A percentile compares a stretch with the other conserved stretches of the same genome.
Evolutionary conservation across 2,113 vertebrate genomes (phyloP).

Genomic region (Mixornis gularis): DNA sequence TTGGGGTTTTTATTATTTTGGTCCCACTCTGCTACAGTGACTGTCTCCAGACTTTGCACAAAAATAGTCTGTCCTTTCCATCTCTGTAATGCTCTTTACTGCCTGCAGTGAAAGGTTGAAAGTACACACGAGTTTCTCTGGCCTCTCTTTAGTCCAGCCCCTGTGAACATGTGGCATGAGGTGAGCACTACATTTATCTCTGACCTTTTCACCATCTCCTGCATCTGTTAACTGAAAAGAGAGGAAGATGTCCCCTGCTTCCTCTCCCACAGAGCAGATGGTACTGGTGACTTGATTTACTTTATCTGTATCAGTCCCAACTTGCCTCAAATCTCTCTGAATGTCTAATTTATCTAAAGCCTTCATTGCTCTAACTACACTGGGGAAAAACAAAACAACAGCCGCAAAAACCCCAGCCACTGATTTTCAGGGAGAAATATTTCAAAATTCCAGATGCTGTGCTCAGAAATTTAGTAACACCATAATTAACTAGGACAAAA

Average conservation of each 20-base stretch:
- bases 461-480: background rate
- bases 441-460: slow-evolving; percentile 7
- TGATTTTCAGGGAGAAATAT: background rate
- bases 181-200: slow-evolving; percentile 66
- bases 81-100: slow-evolving; percentile 25
- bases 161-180: slow-evolving; percentile 58
- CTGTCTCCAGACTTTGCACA: slow-evolving; percentile 28
- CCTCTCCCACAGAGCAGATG: slow-evolving; percentile 54
- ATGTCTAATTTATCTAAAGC: background rate
- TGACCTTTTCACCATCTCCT: slow-evolving; percentile 69
- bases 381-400: background rate
- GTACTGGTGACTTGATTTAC: slow-evolving; percentile 50
- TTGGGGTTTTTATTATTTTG: slow-evolving; percentile 30
- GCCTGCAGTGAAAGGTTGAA: slow-evolving; percentile 66
- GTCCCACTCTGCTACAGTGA: background rate
- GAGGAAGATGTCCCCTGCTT: slow-evolving; percentile 37
- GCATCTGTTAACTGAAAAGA: slow-evolving; percentile 66
- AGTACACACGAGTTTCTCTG: slow-evolving; percentile 55
- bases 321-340: slow-evolving; percentile 16
- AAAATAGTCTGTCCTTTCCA: slow-evolving; percentile 35
- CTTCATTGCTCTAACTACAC: background rate
- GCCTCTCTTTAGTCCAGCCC: slow-evolving; percentile 49
- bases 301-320: slow-evolving; percentile 9
- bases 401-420: background rate
- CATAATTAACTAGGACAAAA: slow-evolving; percentile 30